phyloP scores from a whole-genome alignment of 2,797 vertebrate genomes.

The Phrynocephalus forsythii region DNA sequence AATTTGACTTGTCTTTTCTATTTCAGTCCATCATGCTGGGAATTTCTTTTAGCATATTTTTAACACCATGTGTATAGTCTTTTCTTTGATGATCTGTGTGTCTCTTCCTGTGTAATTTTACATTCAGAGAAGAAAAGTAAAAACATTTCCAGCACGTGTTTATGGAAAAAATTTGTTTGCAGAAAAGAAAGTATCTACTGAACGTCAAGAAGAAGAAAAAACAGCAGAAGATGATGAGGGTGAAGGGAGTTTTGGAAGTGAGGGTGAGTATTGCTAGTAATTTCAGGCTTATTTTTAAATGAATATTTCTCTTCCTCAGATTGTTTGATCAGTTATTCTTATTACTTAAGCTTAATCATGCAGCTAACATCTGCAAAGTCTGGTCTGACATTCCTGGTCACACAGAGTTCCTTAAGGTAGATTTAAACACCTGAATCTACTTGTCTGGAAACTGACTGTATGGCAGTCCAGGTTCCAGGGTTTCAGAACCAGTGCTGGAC shows the following conservation, averaged over 20 bases:
- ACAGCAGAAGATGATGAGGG: constrained; percentile 27
- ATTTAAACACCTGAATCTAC: neutral
- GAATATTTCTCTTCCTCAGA: neutral
- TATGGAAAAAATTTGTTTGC: constrained; percentile 11
- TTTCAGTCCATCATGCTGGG: neutral
- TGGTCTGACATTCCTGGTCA: neutral
- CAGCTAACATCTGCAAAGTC: neutral
- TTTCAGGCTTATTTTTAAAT: neutral
- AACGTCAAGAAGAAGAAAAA: constrained; percentile 24
- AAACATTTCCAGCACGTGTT: no score
- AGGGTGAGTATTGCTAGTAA: constrained; percentile 21
- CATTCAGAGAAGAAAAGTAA: no score
- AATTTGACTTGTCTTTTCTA: neutral
- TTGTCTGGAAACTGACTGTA: neutral
- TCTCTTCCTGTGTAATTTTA: no score
- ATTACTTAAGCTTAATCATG: neutral
- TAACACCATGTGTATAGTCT: neutral
- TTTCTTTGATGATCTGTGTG: neutral
- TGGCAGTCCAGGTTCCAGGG: neutral
- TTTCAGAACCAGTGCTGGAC: no score
- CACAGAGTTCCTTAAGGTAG: neutral
- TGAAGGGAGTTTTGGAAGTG: neutral
- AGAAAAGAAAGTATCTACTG: constrained; percentile 23
- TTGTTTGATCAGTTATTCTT: neutral
- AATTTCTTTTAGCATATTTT: neutral